Percentiles rank a stretch among this genome's conserved stretches.
Evolutionary conservation across 2,113 vertebrate species (phyloP).

Genomic region (Chascanopsetta lugubris): DNA sequence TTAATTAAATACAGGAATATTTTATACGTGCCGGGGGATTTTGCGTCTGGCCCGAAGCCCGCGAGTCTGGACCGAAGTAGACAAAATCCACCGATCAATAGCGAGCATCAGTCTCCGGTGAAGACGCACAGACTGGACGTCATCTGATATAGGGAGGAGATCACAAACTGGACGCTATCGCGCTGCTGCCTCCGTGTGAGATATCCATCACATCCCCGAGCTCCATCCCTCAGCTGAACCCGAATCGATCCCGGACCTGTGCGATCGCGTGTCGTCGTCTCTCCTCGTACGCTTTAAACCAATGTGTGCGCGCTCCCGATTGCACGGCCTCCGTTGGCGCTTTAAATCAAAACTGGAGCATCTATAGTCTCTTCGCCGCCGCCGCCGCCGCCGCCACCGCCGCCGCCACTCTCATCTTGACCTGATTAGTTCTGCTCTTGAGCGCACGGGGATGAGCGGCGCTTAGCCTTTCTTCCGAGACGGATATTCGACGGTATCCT

Average conservation of each 20-base stretch:
- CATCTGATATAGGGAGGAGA: constrained; percentile 36
- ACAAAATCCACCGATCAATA: constrained; percentile 47
- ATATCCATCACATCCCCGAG: constrained; percentile 7
- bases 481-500: neutral
- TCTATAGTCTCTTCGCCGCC: neutral
- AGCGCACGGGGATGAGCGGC: neutral
- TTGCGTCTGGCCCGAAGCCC: neutral
- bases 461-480: neutral
- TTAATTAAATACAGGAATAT: neutral
- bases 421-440: constrained; percentile 34
- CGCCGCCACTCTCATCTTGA: neutral
- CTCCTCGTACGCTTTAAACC: neutral
- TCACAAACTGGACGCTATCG: constrained; percentile 37
- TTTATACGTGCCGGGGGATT: neutral
- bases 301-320: neutral
- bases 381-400: too few species aligned
- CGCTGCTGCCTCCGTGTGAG: constrained; percentile 12
- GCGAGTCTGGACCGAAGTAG: constrained; percentile 6
- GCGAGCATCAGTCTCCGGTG: constrained; percentile 31
- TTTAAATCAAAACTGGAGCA: constrained; percentile 35
- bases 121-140: constrained; percentile 24
- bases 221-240: constrained; percentile 13
- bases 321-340: neutral
- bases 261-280: neutral
- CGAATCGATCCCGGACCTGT: neutral